Conservation (phyloP, 2,888 invertebrate species). For the Augiades crinisus region DNA sequence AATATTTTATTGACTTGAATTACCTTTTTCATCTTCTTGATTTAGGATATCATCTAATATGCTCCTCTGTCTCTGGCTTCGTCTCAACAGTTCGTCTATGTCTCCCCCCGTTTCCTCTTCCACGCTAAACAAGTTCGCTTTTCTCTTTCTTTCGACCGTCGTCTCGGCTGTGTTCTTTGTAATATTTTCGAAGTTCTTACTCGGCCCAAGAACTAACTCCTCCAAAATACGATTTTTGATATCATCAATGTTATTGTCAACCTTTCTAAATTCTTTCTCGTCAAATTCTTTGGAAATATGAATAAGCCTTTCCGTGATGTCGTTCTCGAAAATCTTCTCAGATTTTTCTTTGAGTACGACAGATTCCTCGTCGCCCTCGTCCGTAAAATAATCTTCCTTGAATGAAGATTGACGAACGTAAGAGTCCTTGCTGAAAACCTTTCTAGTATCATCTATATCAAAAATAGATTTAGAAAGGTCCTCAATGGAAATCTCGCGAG, state of each 20-base stretch:
- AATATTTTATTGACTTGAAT: slow-evolving; percentile 59
- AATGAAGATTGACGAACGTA: slow-evolving; percentile 69
- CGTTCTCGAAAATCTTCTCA: slow-evolving; percentile 69
- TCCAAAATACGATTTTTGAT: slow-evolving; percentile 70
- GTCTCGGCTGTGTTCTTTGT: slow-evolving; percentile 68
- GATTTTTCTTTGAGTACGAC: slow-evolving; percentile 64
- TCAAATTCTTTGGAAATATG: slow-evolving; percentile 72
- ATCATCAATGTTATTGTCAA: slow-evolving; percentile 57
- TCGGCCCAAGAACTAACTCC: slow-evolving; percentile 64
- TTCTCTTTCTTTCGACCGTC: slow-evolving; percentile 59
- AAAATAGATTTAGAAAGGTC: slow-evolving; percentile 78
- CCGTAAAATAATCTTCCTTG: slow-evolving; percentile 70
- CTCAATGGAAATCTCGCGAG: slow-evolving; percentile 81
- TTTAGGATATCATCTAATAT: slow-evolving; percentile 85
- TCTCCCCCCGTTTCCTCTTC: slow-evolving; percentile 82
- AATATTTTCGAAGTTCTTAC: slow-evolving; percentile 57
- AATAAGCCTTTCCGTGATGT: slow-evolving; percentile 72
- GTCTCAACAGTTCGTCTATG: slow-evolving; percentile 83
- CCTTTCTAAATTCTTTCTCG: slow-evolving; percentile 56
- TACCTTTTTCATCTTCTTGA: slow-evolving; percentile 82
- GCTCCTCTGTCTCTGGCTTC: slow-evolving; percentile 86
- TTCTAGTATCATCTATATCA: slow-evolving; percentile 72
- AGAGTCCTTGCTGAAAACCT: slow-evolving; percentile 77
- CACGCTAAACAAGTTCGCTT: slow-evolving; percentile 54
- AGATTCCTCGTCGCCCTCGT: slow-evolving; percentile 68